These are phyloP conservation scores for Gymnoscopelus microlampas DNA, from an alignment of 2,797 vertebrate genomes.

Conservation along the genomic window DNA sequence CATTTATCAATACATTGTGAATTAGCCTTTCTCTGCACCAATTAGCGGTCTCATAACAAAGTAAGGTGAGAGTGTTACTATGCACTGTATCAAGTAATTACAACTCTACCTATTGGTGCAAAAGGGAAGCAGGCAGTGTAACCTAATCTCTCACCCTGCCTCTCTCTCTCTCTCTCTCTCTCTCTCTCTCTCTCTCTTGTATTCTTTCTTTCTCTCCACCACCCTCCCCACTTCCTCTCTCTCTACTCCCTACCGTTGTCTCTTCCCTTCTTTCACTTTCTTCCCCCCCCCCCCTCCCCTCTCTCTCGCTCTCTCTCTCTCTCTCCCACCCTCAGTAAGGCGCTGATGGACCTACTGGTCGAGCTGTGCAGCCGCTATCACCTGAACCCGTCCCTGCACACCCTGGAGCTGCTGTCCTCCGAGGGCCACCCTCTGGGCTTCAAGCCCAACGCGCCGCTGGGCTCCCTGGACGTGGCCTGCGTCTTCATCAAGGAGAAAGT, in stretches of 20 bases:
- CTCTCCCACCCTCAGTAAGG: conserved; percentile 82
- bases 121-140: conserved; percentile 46
- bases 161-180: conserved; percentile 32
- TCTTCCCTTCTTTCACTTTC: conserved; percentile 18
- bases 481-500: conserved; percentile 91
- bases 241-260: rapidly evolving
- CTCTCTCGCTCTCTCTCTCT: conserved; percentile 23
- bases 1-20: not conserved
- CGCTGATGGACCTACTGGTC: conserved; percentile 96
- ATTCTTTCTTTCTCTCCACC: conserved; percentile 25
- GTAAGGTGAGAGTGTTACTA: conserved; percentile 18
- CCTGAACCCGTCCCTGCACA: conserved; percentile 92
- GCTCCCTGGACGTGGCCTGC: conserved; percentile 88
- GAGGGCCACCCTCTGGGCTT: conserved; percentile 86
- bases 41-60: not conserved
- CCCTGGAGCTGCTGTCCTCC: conserved; percentile 87
- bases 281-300: conserved; percentile 21
- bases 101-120: conserved; percentile 38
- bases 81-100: conserved; percentile 41
- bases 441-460: conserved; percentile 92
- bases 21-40: not conserved
- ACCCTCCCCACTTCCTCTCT: not conserved
- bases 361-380: conserved; percentile 92
- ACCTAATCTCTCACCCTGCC: conserved; percentile 45
- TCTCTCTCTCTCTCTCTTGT: conserved; percentile 22